Conservation (phyloP, 2,113 vertebrate species). For the Varanus salvator region DNA sequence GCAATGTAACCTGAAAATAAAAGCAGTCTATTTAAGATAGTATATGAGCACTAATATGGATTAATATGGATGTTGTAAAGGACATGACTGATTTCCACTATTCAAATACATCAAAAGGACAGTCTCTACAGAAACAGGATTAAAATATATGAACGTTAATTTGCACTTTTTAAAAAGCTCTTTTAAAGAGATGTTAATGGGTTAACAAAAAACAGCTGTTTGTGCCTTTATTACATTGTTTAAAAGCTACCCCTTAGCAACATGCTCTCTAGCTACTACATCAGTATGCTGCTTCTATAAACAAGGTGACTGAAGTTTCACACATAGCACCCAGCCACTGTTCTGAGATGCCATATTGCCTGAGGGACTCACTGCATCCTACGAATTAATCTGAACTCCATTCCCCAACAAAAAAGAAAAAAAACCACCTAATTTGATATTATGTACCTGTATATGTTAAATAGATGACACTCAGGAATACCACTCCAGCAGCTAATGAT, state of each 20-base stretch:
- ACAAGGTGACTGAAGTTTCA: not conserved
- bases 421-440: not conserved
- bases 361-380: not conserved
- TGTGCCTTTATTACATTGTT: too few relatives aligned
- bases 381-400: not conserved
- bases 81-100: not conserved
- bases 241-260: too few relatives aligned
- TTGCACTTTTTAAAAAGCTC: not conserved
- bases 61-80: not conserved
- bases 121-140: not conserved
- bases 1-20: conserved; percentile 91
- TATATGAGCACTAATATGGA: conserved; percentile 17
- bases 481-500: conserved; percentile 87
- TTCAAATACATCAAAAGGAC: not conserved
- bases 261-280: not conserved
- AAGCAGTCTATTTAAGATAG: not conserved
- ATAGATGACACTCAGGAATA: conserved; percentile 96
- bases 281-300: not conserved
- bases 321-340: not conserved
- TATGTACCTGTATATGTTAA: conserved; percentile 93
- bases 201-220: not conserved
- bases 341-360: not conserved
- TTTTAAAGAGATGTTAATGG: not conserved
- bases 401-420: not conserved
- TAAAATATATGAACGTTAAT: not conserved